Conservation (phyloP, 2,797 vertebrate genomes). For the Mormyrus proboscirostris region DNA sequence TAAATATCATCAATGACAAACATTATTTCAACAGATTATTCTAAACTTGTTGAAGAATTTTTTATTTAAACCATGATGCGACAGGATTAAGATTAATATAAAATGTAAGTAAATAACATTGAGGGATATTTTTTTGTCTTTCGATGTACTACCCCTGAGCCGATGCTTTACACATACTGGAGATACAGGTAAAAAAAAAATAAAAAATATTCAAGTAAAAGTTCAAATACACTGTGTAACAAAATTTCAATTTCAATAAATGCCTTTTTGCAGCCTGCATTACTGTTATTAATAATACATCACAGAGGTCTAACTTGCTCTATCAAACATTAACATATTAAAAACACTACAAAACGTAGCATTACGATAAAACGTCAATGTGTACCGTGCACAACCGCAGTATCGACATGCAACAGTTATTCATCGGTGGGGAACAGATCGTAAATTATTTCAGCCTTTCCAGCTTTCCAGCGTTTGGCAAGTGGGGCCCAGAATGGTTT, state of each 20-base stretch:
- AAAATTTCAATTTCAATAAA: background rate
- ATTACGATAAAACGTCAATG: background rate
- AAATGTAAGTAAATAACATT: background rate
- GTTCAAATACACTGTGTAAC: background rate
- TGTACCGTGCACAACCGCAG: slow-evolving; percentile 14
- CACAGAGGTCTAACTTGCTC: background rate
- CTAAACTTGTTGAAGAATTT: slow-evolving; percentile 9
- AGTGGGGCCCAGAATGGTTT: slow-evolving; percentile 30
- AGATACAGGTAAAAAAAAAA: background rate
- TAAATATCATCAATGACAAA: background rate
- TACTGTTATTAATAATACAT: background rate
- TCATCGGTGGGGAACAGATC: slow-evolving; percentile 27
- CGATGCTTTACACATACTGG: background rate
- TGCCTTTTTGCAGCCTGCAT: background rate
- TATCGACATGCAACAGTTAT: slow-evolving; percentile 26
- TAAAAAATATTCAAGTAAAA: background rate
- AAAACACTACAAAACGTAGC: background rate
- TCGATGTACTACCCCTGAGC: background rate
- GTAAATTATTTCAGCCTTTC: slow-evolving; percentile 40
- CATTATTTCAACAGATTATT: slow-evolving; percentile 9
- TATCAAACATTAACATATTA: background rate
- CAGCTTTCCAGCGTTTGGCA: slow-evolving; percentile 33
- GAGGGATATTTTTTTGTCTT: background rate
- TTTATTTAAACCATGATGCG: background rate
- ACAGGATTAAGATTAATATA: slow-evolving; percentile 3